Evolutionary conservation across 2,888 invertebrate species (phyloP).

Genomic region (Spicauda simplicius): DNA sequence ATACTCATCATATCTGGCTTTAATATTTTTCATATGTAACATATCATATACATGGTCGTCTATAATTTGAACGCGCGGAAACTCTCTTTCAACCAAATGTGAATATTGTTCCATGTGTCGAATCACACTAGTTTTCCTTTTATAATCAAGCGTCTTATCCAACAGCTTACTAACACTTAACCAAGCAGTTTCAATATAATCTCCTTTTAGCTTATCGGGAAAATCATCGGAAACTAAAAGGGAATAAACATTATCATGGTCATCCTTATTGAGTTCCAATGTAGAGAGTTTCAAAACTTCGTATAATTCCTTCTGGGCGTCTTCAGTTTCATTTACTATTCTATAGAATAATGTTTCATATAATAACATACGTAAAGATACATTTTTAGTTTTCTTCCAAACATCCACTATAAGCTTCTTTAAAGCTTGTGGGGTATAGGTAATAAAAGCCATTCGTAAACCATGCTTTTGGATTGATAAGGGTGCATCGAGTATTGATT

Average conservation of each 20-base stretch:
- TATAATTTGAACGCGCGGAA: constrained; percentile 48
- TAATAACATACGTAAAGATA: constrained; percentile 55
- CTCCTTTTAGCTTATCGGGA: constrained; percentile 48
- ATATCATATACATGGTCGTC: constrained; percentile 48
- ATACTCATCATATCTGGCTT: neutral
- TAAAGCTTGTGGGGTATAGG: constrained; percentile 52
- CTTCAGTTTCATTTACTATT: constrained; percentile 42
- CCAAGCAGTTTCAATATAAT: constrained; percentile 54
- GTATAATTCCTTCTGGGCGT: constrained; percentile 49
- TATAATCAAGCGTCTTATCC: constrained; percentile 47
- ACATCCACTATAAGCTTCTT: constrained; percentile 47
- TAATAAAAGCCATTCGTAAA: constrained; percentile 59
- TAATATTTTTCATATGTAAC: constrained; percentile 24
- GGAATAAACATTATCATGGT: constrained; percentile 54
- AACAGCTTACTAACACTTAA: constrained; percentile 50
- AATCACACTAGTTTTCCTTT: constrained; percentile 46
- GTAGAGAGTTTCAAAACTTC: constrained; percentile 55
- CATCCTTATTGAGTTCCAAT: constrained; percentile 52
- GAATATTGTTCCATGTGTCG: constrained; percentile 46
- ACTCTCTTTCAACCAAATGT: constrained; percentile 47
- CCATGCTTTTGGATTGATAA: constrained; percentile 64
- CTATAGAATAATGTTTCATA: constrained; percentile 54
- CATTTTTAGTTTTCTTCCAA: constrained; percentile 60
- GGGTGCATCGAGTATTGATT: constrained; percentile 53
- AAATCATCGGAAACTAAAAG: constrained; percentile 48